These are phyloP conservation scores for Cyclophora punctaria DNA, from an alignment of 2,888 invertebrate genomes.

Conservation along the genomic window DNA sequence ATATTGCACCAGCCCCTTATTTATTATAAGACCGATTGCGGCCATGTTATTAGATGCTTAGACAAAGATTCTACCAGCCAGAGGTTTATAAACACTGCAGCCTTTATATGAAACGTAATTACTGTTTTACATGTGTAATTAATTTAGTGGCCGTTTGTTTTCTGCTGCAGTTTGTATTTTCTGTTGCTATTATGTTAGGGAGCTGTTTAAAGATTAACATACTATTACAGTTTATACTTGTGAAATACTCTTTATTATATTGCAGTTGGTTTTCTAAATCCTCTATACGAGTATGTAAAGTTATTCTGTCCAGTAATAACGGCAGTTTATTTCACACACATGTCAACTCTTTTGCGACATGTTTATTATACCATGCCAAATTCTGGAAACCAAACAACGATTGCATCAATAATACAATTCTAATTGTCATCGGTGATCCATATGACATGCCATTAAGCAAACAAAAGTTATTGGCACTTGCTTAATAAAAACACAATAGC, in stretches of 20 bases:
- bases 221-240: too few relatives aligned
- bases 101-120: too few relatives aligned
- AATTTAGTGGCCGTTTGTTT: background rate
- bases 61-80: conserved; percentile 24
- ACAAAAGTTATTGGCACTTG: conserved; percentile 51
- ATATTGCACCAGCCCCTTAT: conserved; percentile 58
- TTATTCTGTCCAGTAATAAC: too few relatives aligned
- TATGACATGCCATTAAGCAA: conserved; percentile 37
- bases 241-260: too few relatives aligned
- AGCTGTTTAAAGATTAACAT: too few relatives aligned
- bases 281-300: too few relatives aligned
- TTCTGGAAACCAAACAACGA: conserved; percentile 19
- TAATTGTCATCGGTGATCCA: conserved; percentile 20
- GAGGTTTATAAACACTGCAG: background rate
- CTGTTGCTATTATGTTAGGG: too few relatives aligned
- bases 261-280: too few relatives aligned
- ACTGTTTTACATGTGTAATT: conserved; percentile 1
- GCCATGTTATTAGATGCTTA: conserved; percentile 38
- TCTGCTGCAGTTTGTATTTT: too few relatives aligned
- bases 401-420: conserved; percentile 39
- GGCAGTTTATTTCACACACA: too few relatives aligned
- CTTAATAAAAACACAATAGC: conserved; percentile 46
- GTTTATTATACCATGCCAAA: background rate
- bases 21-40: conserved; percentile 54
- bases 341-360: too few relatives aligned